Evolutionary conservation across 2,113 vertebrate genomes (phyloP).

Genomic region (Tamias sibiricus): DNA sequence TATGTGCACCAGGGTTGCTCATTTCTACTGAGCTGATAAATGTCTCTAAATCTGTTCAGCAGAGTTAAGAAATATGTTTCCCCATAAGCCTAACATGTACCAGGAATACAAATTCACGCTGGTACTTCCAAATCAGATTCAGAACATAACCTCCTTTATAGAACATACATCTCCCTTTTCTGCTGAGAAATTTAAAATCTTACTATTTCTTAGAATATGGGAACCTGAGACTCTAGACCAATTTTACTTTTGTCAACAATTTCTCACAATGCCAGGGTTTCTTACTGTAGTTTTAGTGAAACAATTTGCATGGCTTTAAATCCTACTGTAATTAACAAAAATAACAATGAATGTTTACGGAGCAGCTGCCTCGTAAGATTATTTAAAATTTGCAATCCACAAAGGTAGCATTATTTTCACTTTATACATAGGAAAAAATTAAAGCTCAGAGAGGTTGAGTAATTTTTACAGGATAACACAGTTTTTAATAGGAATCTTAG

Average conservation of each 20-base stretch:
- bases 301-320: not conserved
- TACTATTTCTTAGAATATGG: not conserved
- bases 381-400: not conserved
- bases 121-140: constrained; percentile 12
- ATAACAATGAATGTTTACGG: not conserved
- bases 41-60: not conserved
- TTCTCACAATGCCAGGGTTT: not conserved
- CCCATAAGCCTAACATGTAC: not conserved
- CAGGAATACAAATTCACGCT: not conserved
- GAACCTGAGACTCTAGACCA: not conserved
- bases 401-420: not conserved
- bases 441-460: not conserved
- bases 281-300: not conserved
- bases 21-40: not conserved
- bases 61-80: not conserved
- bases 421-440: constrained; percentile 5
- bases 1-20: not conserved
- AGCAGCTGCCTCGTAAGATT: not conserved
- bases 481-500: not conserved
- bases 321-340: not conserved
- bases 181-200: not conserved
- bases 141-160: not conserved
- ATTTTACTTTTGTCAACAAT: constrained; percentile 4
- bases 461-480: not conserved
- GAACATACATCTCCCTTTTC: not conserved